A percentile compares a stretch with the other conserved stretches of the same genome.
Conservation (phyloP, 1,140 invertebrate genomes). For the Phymastichus coffea region DNA sequence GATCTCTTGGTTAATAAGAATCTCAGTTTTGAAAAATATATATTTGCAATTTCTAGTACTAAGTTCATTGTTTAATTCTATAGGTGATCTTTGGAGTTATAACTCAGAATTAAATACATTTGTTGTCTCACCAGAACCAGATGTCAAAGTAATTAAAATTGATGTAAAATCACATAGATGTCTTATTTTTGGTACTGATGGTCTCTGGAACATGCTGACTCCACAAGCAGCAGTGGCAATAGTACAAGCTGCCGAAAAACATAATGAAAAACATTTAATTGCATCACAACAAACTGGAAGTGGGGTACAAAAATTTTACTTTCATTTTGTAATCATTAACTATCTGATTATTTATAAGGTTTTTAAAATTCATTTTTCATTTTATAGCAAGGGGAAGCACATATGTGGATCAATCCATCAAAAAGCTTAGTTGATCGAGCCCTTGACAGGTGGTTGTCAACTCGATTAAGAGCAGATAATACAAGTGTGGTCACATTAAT, state of each 20-base stretch:
- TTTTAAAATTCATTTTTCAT: slow-evolving; percentile 1
- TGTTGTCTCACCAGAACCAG: slow-evolving; percentile 96
- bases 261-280: slow-evolving; percentile 70
- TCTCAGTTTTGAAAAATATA: neutral
- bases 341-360: neutral
- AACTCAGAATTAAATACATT: slow-evolving; percentile 87
- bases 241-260: slow-evolving; percentile 78
- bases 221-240: slow-evolving; percentile 80
- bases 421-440: slow-evolving; percentile 87
- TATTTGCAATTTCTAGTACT: neutral
- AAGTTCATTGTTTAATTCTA: neutral
- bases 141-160: slow-evolving; percentile 84
- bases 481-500: slow-evolving; percentile 92
- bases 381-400: slow-evolving; percentile 43
- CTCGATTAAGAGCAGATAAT: slow-evolving; percentile 89
- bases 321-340: neutral
- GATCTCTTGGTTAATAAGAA: slow-evolving; percentile 73
- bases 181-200: slow-evolving; percentile 94
- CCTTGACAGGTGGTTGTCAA: slow-evolving; percentile 74
- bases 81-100: slow-evolving; percentile 95
- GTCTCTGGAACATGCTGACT: slow-evolving; percentile 93
- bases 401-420: slow-evolving; percentile 84
- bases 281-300: slow-evolving; percentile 55
- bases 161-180: slow-evolving; percentile 80
- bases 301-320: slow-evolving; percentile 36